Base-by-base conservation (phyloP, 2,113 vertebrate species). In the Anseranas semipalmata region DNA sequence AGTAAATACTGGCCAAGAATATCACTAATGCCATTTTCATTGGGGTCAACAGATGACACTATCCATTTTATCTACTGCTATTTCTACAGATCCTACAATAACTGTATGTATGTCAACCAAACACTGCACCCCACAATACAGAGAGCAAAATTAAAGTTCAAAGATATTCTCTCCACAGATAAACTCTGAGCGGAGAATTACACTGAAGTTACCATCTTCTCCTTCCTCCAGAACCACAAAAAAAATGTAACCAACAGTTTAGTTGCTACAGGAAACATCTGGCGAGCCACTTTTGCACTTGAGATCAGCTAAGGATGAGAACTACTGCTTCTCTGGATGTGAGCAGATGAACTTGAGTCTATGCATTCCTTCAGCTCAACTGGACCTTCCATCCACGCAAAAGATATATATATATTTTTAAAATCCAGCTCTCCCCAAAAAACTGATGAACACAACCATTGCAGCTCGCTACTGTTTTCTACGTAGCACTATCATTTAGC, bases 1-100 rank as follows among this genome's bases (percentile, higher is more conserved):
- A 81, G 70, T 78, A 92, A 96, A 93, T 63, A 89, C 70, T 78
- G 77, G 87, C 79, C 75, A 85, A 78, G 85, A 93, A 63, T 68
- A 90, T 84, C 75, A 63, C 68, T 20, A 68, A 58, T 73, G 91
- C 53, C 92, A 68, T 80, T 86, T 86, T 43, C 89, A 63, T 45
- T 0, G 33, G 90, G 93, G 95, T 93, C 95, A 95, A n/a, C 90
- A 77, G 85, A 90, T 63, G 93, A 85, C 85, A 93, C 92, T 72
- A 85, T 12, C 75, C 43, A 6, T 86, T 93, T 85, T 67, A 90
- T 85, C 85, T 83, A 3, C 71, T 41, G 81, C 45, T 91, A 35
- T 41, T 78, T 76, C 81, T 25, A 53, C 41, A 21, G 89, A 87
- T 79, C 52, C 74, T 55, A 3, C 9, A 60, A n/a, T 53, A 89